Base-by-base conservation (phyloP, 2,888 invertebrate genomes). In the Tridacna gigas region DNA sequence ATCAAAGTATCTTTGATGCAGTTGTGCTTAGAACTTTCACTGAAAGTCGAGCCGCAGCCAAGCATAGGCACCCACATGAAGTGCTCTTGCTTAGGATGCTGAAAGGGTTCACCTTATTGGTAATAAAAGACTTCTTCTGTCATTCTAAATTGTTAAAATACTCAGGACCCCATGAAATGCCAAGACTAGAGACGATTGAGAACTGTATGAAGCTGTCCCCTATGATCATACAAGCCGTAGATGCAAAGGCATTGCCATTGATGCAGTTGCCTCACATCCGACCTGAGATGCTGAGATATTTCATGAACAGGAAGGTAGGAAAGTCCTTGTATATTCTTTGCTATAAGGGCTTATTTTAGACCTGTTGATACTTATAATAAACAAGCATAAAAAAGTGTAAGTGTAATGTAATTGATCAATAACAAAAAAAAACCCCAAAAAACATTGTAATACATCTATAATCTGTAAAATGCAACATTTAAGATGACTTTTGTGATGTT, bases 151-250 rank as follows among this genome's bases (percentile, higher is more conserved):
- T n/a, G n/a, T n/a, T n/a, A n/a, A n/a, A n/a, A n/a, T 26, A 28
- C 76, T 20, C 74, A 86, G 79, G 90, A 88, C 90, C 89, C 15
- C 88, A 87, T 69, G 90, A 92, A 80, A 89, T 91, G 85, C 94
- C 95, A 5, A 89, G 94, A 12, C 97, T 99, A 90, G 98, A 98
- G 94, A 99, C 99, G 3, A 97, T 99, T 90, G 99, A 99, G 95
- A 98, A 98, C 95, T 97, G 98, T 92, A 99, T 99, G 98, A 99
- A 98, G 94, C 95, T 99, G 79, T 97, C 97, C 80, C 99, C 99
- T 56, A 98, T 99, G 98, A 96, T 99, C 81, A 98, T 99, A 4
- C 99, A 99, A 96, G 99, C 97, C 0, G 95, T 99, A 81, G 99
- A 99, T 98, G 98, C 99, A 92, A 97, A 97, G 94, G 98, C 98